These are phyloP conservation scores for Musca vetustissima DNA, from an alignment of 1,140 invertebrate species.

Conservation along the genomic window DNA sequence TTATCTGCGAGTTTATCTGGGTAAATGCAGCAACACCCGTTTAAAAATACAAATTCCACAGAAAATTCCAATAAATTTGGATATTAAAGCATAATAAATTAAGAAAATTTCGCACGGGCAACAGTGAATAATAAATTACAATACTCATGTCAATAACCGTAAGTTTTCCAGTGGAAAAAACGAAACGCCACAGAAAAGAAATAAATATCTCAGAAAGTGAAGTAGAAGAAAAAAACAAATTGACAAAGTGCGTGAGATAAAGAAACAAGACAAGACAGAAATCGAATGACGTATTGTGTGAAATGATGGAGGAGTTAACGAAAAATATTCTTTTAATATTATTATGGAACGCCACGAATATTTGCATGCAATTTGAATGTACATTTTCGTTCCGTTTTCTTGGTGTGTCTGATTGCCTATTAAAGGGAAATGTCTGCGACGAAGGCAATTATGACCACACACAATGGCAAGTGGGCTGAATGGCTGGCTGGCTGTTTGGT, in stretches of 20 bases:
- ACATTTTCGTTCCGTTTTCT: no score
- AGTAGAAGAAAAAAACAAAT: constrained; percentile 10
- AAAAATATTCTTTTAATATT: no score
- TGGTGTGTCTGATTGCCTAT: no score
- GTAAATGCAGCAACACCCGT: constrained; percentile 17
- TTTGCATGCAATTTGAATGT: no score
- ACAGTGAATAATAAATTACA: constrained; percentile 12
- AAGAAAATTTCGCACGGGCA: constrained; percentile 5
- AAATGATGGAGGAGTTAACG: no score
- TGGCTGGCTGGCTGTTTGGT: no score
- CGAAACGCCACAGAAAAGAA: neutral
- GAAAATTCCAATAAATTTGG: neutral
- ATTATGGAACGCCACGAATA: no score
- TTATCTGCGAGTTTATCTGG: no score
- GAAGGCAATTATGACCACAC: constrained; percentile 11
- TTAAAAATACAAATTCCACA: constrained; percentile 5
- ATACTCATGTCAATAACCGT: constrained; percentile 54
- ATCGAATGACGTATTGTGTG: neutral
- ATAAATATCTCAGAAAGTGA: neutral
- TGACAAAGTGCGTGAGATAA: constrained; percentile 22
- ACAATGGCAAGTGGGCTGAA: neutral
- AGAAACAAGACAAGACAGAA: constrained; percentile 3
- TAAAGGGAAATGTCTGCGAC: no score
- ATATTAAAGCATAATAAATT: neutral
- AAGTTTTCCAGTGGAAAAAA: constrained; percentile 32